Evolutionary conservation across 2,113 vertebrate species (phyloP).

Genomic region (Pelecanoides urinatrix): DNA sequence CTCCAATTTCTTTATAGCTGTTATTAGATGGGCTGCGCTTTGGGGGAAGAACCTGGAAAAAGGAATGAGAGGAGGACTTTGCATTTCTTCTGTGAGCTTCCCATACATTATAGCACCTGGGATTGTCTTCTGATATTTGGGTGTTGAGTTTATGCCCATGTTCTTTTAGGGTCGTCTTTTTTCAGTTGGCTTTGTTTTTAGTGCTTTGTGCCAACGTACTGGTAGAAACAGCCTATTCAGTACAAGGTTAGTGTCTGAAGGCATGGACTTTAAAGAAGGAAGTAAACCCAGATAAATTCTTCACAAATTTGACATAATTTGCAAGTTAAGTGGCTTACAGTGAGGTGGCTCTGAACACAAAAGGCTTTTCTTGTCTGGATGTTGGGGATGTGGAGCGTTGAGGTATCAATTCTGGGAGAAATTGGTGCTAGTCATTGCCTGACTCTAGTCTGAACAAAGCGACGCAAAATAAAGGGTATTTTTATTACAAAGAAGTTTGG

Average conservation of each 20-base stretch:
- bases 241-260: not conserved
- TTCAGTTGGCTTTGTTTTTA: not conserved
- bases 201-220: not conserved
- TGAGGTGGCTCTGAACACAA: not conserved
- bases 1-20: rapidly evolving
- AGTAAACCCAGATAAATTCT: not conserved
- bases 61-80: not conserved
- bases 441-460: not conserved
- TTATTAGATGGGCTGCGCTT: not conserved
- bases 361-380: not conserved
- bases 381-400: not conserved
- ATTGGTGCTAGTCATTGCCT: not conserved
- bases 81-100: not conserved
- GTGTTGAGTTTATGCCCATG: not conserved
- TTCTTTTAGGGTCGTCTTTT: no score
- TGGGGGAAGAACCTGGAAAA: rapidly evolving
- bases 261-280: not conserved
- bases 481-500: not conserved
- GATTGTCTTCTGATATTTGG: rapidly evolving
- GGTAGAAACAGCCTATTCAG: not conserved
- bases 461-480: not conserved
- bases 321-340: not conserved
- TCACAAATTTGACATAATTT: not conserved
- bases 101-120: rapidly evolving
- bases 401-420: rapidly evolving